A percentile compares a stretch with the other conserved stretches of the same genome.
Conservation (phyloP, 23 tunicate genomes). For the Botrylloides violaceus region DNA sequence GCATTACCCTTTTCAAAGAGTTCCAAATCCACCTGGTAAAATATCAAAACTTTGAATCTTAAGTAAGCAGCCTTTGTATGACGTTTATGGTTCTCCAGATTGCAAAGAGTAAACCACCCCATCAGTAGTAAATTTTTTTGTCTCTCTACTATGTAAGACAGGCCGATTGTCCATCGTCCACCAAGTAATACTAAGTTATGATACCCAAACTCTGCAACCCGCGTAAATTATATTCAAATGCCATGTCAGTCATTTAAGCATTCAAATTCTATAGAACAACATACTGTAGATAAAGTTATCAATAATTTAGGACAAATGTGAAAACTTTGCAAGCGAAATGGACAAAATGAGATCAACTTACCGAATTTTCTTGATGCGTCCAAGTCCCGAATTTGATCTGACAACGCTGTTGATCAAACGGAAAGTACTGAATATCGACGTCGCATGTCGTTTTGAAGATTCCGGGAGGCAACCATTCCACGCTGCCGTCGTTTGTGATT, state of each 20-base stretch:
- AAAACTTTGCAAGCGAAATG: neutral
- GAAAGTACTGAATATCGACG: conserved; percentile 72
- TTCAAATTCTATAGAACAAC: no score
- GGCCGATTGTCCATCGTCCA: no score
- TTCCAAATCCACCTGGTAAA: conserved; percentile 65
- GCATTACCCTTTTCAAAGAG: conserved; percentile 28
- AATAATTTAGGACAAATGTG: neutral
- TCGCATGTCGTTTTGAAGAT: conserved; percentile 75
- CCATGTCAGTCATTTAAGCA: no score
- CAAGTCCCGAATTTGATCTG: conserved; percentile 80
- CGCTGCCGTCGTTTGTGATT: conserved; percentile 32
- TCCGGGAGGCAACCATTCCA: conserved; percentile 92
- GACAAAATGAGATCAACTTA: conserved; percentile 11
- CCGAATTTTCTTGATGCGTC: conserved; percentile 78
- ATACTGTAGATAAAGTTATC: neutral
- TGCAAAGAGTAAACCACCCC: no score
- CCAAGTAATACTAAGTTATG: no score
- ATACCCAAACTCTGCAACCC: no score
- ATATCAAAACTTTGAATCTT: no score
- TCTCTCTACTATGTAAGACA: no score
- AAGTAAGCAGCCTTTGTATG: no score
- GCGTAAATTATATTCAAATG: no score
- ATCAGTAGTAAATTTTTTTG: no score
- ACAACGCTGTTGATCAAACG: conserved; percentile 84
- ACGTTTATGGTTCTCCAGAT: no score